Evolutionary conservation across 37 sponge, comb jelly and placozoan species (phyloP), one percentile per base, ranked within the genome.

Genomic region (Chondrilla cf. caribensis): DNA sequence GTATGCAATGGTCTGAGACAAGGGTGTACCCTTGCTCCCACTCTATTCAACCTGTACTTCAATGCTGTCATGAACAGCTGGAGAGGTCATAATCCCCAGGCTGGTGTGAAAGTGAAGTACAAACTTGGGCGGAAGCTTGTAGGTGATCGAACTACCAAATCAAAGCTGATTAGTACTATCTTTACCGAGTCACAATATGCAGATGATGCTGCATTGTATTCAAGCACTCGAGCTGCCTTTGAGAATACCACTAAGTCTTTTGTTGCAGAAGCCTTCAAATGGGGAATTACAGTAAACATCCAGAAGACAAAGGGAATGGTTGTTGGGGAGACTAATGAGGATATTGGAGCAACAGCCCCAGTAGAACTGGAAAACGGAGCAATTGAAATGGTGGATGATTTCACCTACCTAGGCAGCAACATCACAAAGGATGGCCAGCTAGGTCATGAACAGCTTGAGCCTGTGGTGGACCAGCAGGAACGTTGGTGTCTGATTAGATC

Each of bases 1-100:
- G 84, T 84, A 5, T 55, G 25, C 24, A 84, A 84, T 75, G 84
- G 84, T 21, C 77, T 84, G 0, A 58, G 84, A 67, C 84, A 84
- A 54, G 84, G 76, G 21, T 75, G 84, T 51, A 75, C 76, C 0
- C 42, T 84, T 60, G 77, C 84, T 0, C 76, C 84, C 0, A 84
- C 84, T 0, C 58, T 59, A 29, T 85, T 85, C 58, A 79, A 85
- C 58, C 2, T 85, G 3, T 78, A 85, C 54, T 78, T 85, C 58
- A 65, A 57, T 79, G 85, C 79, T 32, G 24, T 85, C 70, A 70
- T 85, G 5, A 54, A 79, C 18, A 62, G 51, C n/a, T 85, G 85
- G 85, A 4, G 70, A 29, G 37, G 3, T 3, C 35, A 47, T 5
- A 3, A 68, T 35, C 25, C 39, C 0, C 54, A 85, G 70, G 85